Conservation (phyloP, 2,113 vertebrate species). For the Myanophis thanlyinensis region DNA sequence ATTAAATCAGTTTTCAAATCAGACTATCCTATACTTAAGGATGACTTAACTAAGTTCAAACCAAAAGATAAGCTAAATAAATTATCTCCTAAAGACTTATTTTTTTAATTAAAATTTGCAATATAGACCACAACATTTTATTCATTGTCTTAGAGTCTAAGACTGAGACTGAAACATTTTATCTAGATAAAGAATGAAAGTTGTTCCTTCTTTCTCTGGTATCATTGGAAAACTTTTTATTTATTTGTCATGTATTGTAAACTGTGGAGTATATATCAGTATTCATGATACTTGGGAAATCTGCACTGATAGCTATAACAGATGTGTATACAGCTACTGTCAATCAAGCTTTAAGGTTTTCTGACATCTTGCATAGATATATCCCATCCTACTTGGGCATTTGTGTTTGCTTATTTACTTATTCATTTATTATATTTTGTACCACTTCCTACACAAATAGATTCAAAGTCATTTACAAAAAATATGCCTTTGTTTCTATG, state of each 20-base stretch:
- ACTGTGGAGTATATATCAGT: not conserved
- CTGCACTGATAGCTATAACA: not conserved
- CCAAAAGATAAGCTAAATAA: not conserved
- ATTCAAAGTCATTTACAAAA: not conserved
- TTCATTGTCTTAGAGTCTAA: not conserved
- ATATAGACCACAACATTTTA: not conserved
- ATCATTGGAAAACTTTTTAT: not conserved
- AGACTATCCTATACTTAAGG: not conserved
- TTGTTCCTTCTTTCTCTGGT: not conserved
- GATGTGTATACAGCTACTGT: not conserved
- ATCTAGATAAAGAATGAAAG: not conserved
- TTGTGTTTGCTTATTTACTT: not conserved
- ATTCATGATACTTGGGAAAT: not conserved
- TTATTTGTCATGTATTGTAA: not conserved
- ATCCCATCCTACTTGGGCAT: not conserved
- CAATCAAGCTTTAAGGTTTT: not conserved
- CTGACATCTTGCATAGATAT: not conserved
- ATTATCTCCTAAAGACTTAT: not conserved
- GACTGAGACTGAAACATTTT: not conserved
- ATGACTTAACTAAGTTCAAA: not conserved
- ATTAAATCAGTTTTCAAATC: not conserved
- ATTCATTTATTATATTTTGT: not conserved
- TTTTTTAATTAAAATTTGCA: not conserved
- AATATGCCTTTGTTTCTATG: not conserved
- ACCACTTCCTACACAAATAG: not conserved